Evolutionary conservation across 2,888 invertebrate species (phyloP).

Genomic region (Eudasyphora cyanicolor): DNA sequence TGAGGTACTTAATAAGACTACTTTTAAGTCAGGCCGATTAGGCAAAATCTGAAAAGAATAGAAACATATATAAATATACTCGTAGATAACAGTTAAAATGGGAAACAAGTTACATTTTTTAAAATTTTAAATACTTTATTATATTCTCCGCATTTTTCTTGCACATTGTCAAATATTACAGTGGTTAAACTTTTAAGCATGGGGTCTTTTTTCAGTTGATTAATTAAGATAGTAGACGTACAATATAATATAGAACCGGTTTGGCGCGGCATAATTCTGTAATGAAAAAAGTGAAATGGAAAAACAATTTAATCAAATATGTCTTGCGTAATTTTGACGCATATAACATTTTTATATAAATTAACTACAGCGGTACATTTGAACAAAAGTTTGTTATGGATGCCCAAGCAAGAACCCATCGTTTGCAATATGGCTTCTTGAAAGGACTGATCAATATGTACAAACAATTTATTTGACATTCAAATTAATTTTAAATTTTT

Average conservation of each 20-base stretch:
- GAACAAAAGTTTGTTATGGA: neutral
- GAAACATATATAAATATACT: neutral
- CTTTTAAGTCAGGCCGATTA: constrained; percentile 79
- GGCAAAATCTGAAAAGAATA: constrained; percentile 81
- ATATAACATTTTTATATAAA: too few species aligned
- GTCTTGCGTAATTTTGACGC: too few species aligned
- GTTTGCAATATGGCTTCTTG: neutral
- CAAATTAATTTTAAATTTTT: too few species aligned
- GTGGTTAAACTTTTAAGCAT: constrained; percentile 87
- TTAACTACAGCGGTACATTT: too few species aligned
- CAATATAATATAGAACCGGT: constrained; percentile 91
- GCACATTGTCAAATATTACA: constrained; percentile 96
- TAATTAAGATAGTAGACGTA: constrained; percentile 93
- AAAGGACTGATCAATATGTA: neutral
- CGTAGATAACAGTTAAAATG: neutral
- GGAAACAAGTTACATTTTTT: constrained; percentile 79
- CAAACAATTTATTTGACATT: too few species aligned
- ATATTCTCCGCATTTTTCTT: constrained; percentile 92
- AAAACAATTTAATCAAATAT: too few species aligned
- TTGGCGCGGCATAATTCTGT: constrained; percentile 59
- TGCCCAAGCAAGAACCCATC: neutral
- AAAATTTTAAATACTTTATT: constrained; percentile 93
- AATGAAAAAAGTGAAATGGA: too few species aligned
- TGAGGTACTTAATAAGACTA: constrained; percentile 91
- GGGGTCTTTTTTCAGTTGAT: constrained; percentile 89